A percentile compares a stretch with the other conserved stretches of the same genome.
Evolutionary conservation across 1,140 invertebrate genomes (phyloP).

Genomic region (Yoshiicerus persimilis): DNA sequence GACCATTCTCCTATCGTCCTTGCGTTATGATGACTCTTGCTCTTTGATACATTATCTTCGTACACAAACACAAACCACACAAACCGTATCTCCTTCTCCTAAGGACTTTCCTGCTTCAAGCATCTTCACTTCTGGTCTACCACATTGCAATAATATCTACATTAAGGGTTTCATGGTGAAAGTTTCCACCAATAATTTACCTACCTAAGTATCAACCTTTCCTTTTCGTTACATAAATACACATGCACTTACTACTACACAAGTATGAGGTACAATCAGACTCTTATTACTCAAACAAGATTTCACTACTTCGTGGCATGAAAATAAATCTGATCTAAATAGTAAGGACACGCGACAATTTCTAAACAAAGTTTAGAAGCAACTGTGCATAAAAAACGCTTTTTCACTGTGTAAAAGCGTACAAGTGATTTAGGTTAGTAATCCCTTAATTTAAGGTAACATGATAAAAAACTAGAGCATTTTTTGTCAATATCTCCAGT

Average conservation of each 20-base stretch:
- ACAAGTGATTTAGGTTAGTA: not conserved
- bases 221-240: not conserved
- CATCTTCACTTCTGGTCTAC: not conserved
- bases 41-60: not conserved
- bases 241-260: not conserved
- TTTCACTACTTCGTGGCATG: not conserved
- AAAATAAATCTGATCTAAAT: not conserved
- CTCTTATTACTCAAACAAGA: not conserved
- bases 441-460: no score
- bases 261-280: no score
- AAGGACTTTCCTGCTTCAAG: not conserved
- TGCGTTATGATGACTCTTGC: not conserved
- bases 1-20: constrained; percentile 19
- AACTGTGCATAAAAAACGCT: not conserved
- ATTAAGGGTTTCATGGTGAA: not conserved
- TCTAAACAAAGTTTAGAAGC: no score
- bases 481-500: not conserved
- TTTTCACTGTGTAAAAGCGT: not conserved
- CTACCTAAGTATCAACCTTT: not conserved
- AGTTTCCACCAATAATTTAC: not conserved
- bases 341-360: not conserved
- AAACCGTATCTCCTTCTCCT: not conserved
- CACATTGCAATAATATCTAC: not conserved
- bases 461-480: not conserved
- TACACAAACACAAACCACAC: not conserved